Evolutionary conservation across 1,140 invertebrate species (phyloP).

Genomic region (Zaprionus tsacasi): DNA sequence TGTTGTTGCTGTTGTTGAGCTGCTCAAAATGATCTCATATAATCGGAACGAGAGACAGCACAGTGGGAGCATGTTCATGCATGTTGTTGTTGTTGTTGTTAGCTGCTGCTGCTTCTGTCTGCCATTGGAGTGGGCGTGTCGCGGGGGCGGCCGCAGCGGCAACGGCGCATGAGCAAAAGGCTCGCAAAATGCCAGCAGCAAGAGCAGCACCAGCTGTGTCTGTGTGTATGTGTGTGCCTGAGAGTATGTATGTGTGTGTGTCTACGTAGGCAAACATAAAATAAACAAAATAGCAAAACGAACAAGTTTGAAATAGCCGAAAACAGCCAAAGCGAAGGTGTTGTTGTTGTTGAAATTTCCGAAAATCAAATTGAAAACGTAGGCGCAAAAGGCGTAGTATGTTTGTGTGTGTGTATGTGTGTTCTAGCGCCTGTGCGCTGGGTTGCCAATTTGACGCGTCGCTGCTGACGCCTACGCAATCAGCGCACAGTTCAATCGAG

Average conservation of each 20-base stretch:
- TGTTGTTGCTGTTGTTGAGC: slow-evolving; percentile 46
- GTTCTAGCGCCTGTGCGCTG: slow-evolving; percentile 55
- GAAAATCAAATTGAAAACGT: slow-evolving; percentile 75
- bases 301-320: slow-evolving; percentile 68
- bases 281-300: slow-evolving; percentile 68
- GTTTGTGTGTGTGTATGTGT: slow-evolving; percentile 44
- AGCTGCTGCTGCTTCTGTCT: slow-evolving; percentile 49
- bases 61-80: slow-evolving; percentile 55
- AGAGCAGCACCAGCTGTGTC: slow-evolving; percentile 42
- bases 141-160: slow-evolving; percentile 8
- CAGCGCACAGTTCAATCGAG: slow-evolving; percentile 48
- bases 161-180: slow-evolving; percentile 24
- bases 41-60: slow-evolving; percentile 56
- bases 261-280: slow-evolving; percentile 65
- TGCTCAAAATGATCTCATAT: slow-evolving; percentile 77
- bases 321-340: slow-evolving; percentile 73
- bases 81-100: slow-evolving; percentile 30
- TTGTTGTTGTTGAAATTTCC: slow-evolving; percentile 67
- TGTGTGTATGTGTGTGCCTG: neutral
- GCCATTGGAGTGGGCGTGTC: slow-evolving; percentile 59
- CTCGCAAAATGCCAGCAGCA: slow-evolving; percentile 65
- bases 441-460: slow-evolving; percentile 63
- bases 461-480: slow-evolving; percentile 53
- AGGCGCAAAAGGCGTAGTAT: slow-evolving; percentile 64
- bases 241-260: slow-evolving; percentile 8